These are phyloP conservation scores for Coenonympha glycerion DNA, from an alignment of 2,888 invertebrate genomes.

Conservation along the genomic window DNA sequence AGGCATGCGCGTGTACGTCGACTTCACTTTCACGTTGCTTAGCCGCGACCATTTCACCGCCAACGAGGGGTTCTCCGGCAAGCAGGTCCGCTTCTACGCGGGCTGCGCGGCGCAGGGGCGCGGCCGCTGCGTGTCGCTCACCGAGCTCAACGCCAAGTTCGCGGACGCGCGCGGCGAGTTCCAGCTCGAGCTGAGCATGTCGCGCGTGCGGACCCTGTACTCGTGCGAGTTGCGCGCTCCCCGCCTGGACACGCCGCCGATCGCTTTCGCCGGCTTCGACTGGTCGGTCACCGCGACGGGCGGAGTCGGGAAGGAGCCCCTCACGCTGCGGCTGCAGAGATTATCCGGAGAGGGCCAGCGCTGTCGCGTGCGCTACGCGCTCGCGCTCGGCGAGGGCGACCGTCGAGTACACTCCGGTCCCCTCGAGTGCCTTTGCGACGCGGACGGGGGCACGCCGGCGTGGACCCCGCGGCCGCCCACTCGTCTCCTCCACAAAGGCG, in stretches of 20 bases:
- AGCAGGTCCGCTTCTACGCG: slow-evolving; percentile 81
- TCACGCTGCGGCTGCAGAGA: slow-evolving; percentile 78
- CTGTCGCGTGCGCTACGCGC: slow-evolving; percentile 83
- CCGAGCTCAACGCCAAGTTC: slow-evolving; percentile 82
- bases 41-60: slow-evolving; percentile 89
- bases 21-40: slow-evolving; percentile 86
- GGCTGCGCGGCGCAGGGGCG: slow-evolving; percentile 84
- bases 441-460: slow-evolving; percentile 81
- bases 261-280: slow-evolving; percentile 87
- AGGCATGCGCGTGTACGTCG: slow-evolving; percentile 84
- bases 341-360: slow-evolving; percentile 88
- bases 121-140: slow-evolving; percentile 82
- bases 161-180: slow-evolving; percentile 88
- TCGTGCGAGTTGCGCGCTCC: slow-evolving; percentile 82
- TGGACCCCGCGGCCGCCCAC: slow-evolving; percentile 81
- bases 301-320: slow-evolving; percentile 75
- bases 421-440: slow-evolving; percentile 82
- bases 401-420: slow-evolving; percentile 80
- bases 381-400: slow-evolving; percentile 81
- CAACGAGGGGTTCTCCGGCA: slow-evolving; percentile 87
- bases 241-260: slow-evolving; percentile 72
- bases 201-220: slow-evolving; percentile 83
- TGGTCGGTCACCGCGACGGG: slow-evolving; percentile 83
- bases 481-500: slow-evolving; percentile 77
- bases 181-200: slow-evolving; percentile 85